Evolutionary conservation across 2,113 vertebrate genomes (phyloP).

Genomic region (Nesogale talazaci): DNA sequence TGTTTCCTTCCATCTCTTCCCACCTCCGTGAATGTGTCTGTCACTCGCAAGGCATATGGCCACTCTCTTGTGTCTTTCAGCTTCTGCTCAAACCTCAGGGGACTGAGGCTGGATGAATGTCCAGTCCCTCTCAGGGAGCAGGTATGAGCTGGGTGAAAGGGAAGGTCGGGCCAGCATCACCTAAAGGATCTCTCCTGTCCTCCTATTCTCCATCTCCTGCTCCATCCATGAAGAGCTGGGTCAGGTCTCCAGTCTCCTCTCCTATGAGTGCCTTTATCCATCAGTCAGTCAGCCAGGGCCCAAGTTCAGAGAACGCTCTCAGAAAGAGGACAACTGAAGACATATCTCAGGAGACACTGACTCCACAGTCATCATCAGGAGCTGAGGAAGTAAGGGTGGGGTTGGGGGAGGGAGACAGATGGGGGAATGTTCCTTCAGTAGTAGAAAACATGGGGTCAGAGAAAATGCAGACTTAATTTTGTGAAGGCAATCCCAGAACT

Average conservation of each 20-base stretch:
- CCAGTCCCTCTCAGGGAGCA: not conserved
- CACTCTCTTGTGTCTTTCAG: slow-evolving; percentile 10
- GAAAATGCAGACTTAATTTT: not conserved
- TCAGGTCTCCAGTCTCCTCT: not conserved
- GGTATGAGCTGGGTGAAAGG: not conserved
- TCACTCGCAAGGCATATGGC: not conserved
- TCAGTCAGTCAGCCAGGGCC: not conserved
- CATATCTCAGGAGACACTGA: not conserved
- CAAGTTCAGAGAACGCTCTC: not conserved
- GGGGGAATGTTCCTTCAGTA: not conserved
- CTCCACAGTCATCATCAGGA: not conserved
- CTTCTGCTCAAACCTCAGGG: not conserved
- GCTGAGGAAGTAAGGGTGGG: not conserved
- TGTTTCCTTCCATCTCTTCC: not conserved
- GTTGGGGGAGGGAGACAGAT: too few species aligned
- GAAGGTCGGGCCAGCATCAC: not conserved
- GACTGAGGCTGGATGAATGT: not conserved
- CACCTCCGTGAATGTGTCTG: slow-evolving; percentile 35
- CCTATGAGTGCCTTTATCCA: not conserved
- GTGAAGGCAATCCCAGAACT: not conserved
- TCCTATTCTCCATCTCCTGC: not conserved
- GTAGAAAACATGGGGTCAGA: not conserved
- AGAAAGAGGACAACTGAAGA: not conserved
- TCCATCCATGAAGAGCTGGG: not conserved
- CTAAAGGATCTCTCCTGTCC: not conserved